Conservation (phyloP, 2,888 invertebrate genomes). For the Apomyelois bistriatella region DNA sequence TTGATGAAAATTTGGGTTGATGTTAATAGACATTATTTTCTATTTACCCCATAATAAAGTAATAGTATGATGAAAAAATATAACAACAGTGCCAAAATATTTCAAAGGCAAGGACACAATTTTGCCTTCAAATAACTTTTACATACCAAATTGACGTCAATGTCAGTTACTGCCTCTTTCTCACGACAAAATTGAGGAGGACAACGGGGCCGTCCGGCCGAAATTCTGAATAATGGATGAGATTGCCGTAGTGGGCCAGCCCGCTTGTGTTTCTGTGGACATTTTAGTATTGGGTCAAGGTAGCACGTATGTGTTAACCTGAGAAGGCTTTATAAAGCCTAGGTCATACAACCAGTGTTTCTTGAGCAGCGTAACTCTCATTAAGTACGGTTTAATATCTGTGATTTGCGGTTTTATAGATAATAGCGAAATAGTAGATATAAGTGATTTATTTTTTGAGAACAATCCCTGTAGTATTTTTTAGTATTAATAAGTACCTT, state of each 20-base stretch:
- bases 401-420: too few species aligned
- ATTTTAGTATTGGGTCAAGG: constrained; percentile 11
- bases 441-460: too few species aligned
- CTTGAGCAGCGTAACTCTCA: too few species aligned
- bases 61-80: neutral
- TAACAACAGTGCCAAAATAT: neutral
- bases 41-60: neutral
- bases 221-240: constrained; percentile 61
- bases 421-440: too few species aligned
- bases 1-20: too few species aligned
- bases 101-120: neutral
- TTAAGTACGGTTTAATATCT: too few species aligned
- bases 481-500: too few species aligned
- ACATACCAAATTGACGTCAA: constrained; percentile 7
- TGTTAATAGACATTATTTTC: too few species aligned
- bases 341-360: neutral
- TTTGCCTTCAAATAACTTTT: neutral
- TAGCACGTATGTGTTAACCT: neutral
- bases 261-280: constrained; percentile 28
- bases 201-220: constrained; percentile 29
- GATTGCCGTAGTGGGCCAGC: constrained; percentile 37
- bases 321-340: neutral
- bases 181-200: constrained; percentile 6
- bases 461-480: too few species aligned
- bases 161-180: constrained; percentile 8